phyloP scores from a whole-genome alignment of 2,113 vertebrate species.

The Diphyllodes magnificus region DNA sequence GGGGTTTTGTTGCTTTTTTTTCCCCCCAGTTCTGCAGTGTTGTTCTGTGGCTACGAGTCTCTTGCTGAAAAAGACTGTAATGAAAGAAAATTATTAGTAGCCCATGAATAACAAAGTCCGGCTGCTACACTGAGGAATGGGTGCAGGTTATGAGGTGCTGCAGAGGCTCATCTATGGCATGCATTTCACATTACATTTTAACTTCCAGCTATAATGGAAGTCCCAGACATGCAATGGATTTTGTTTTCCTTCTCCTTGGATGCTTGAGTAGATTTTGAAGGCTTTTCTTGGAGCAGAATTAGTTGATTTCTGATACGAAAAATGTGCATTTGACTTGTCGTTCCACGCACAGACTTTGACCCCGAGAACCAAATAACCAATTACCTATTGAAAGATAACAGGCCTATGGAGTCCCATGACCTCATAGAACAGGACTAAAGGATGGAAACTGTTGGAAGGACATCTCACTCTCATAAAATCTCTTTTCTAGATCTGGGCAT shows the following conservation, averaged over 20 bases:
- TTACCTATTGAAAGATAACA: background rate
- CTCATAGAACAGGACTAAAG: background rate
- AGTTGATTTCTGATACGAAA: background rate
- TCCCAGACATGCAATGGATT: background rate
- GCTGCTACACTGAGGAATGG: background rate
- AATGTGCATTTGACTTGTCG: fast-evolving
- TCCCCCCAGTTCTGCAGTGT: background rate
- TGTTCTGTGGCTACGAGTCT: background rate
- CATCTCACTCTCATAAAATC: background rate
- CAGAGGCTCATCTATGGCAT: background rate
- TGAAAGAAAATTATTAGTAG: background rate
- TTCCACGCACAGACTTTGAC: background rate
- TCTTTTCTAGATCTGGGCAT: background rate
- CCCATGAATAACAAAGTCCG: background rate
- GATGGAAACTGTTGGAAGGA: background rate
- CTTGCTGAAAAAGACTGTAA: background rate
- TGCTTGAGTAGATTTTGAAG: background rate
- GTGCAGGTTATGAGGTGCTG: background rate
- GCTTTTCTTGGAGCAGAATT: background rate
- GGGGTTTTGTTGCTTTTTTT: background rate
- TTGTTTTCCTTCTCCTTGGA: background rate
- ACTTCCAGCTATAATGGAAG: background rate
- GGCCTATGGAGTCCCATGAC: background rate
- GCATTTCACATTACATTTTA: background rate
- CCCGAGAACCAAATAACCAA: background rate